Percentiles rank a stretch among this genome's conserved stretches.
Conservation (phyloP, 92 coral and sea anemone species). For the Umimayanthus kanabou region DNA sequence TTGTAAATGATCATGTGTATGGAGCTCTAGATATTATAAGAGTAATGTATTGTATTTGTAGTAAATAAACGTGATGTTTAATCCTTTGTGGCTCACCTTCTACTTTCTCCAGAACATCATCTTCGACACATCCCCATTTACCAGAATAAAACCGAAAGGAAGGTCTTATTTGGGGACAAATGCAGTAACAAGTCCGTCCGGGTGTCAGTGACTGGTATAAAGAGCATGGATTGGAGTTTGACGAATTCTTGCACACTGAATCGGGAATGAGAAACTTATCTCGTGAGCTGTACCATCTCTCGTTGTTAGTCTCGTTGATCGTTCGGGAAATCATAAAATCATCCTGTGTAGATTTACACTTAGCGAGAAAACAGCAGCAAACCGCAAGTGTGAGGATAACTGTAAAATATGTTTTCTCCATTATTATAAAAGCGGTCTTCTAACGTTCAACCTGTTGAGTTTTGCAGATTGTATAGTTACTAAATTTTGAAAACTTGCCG, state of each 20-base stretch:
- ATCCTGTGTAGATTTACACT: conserved; percentile 1
- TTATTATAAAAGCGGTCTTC: too few relatives aligned
- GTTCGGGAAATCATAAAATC: background rate
- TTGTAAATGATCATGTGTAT: too few relatives aligned
- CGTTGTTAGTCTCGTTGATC: background rate
- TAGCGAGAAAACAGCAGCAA: background rate
- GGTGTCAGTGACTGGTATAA: background rate
- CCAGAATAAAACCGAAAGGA: conserved; percentile 30
- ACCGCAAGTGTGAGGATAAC: background rate
- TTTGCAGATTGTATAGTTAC: too few relatives aligned
- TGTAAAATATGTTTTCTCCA: too few relatives aligned
- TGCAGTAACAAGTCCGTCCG: background rate
- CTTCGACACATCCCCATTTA: conserved; percentile 16
- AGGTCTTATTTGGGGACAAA: background rate
- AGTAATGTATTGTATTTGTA: too few relatives aligned
- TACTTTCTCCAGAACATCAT: background rate
- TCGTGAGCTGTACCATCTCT: conserved; percentile 19
- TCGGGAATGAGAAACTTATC: conserved; percentile 31
- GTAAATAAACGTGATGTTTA: too few relatives aligned
- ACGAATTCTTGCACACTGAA: conserved; percentile 11
- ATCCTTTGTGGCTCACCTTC: conserved; percentile 14
- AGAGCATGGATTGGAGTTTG: background rate
- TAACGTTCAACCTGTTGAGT: too few relatives aligned
- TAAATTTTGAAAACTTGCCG: too few relatives aligned
- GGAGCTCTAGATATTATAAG: too few relatives aligned